Conservation (phyloP, 2,797 vertebrate species). For the Molossus alvarezi region DNA sequence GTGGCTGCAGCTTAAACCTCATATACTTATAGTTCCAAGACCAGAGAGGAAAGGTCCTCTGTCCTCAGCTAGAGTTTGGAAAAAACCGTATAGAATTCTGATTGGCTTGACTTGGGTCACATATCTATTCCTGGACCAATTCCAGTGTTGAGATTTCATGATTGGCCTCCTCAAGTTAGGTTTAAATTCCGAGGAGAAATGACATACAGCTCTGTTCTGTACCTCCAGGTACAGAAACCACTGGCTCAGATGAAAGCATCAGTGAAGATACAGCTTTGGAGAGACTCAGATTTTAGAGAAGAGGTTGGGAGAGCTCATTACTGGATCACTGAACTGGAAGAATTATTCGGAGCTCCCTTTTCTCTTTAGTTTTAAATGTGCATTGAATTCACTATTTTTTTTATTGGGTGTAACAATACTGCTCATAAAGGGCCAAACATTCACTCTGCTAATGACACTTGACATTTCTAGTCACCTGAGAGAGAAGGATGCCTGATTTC, state of each 20-base stretch:
- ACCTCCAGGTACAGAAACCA: not conserved
- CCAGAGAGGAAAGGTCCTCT: not conserved
- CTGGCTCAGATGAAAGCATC: not conserved
- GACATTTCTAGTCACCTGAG: conserved; percentile 17
- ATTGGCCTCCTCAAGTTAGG: conserved; percentile 13
- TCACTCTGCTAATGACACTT: conserved; percentile 47
- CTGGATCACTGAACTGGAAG: conserved; percentile 11
- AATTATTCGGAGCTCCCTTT: not conserved
- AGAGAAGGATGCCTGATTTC: not conserved
- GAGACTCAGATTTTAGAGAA: conserved; percentile 56
- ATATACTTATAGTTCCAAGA: not conserved
- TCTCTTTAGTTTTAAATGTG: not conserved
- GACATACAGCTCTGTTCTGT: not conserved
- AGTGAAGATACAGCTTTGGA: not conserved
- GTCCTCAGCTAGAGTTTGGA: not conserved
- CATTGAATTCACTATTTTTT: not conserved
- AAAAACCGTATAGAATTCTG: not conserved
- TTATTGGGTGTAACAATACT: conserved; percentile 25
- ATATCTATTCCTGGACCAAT: not conserved
- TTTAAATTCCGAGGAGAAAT: conserved; percentile 68
- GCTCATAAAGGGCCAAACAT: not conserved
- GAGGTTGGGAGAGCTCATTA: conserved; percentile 28
- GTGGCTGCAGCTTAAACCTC: not conserved
- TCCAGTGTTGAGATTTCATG: not conserved
- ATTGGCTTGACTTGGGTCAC: not conserved